Conservation (phyloP, 2,113 vertebrate species). For the Aptenodytes patagonicus region DNA sequence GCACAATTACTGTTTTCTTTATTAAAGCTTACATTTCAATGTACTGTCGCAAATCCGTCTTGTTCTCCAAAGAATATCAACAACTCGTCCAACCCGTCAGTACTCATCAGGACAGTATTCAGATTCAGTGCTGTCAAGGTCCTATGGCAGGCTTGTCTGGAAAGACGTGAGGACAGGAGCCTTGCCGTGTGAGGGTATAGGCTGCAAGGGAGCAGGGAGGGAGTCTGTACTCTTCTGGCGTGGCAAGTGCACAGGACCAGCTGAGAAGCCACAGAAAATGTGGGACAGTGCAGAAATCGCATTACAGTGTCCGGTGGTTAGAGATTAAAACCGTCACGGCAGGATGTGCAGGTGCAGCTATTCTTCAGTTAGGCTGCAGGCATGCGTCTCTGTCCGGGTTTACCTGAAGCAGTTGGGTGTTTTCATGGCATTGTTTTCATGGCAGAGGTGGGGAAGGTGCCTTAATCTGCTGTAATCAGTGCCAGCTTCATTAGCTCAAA, state of each 20-base stretch:
- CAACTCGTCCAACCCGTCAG: background rate
- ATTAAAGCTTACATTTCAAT: slow-evolving; percentile 50
- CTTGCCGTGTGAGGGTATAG: background rate
- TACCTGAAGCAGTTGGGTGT: background rate
- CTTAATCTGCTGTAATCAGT: background rate
- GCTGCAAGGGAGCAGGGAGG: background rate
- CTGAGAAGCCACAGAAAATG: background rate
- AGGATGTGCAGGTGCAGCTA: background rate
- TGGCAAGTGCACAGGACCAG: background rate
- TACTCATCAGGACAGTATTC: background rate
- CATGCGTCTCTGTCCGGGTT: background rate
- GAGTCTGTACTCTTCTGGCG: background rate
- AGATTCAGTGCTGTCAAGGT: background rate
- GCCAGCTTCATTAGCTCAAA: background rate
- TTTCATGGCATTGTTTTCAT: background rate
- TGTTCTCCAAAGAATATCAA: slow-evolving; percentile 5
- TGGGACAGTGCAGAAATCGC: background rate
- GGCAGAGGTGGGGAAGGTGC: background rate
- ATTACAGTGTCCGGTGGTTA: background rate
- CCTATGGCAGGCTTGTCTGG: background rate
- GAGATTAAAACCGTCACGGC: background rate
- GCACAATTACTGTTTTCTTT: slow-evolving; percentile 52
- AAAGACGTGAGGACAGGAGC: background rate
- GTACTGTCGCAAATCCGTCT: slow-evolving; percentile 1
- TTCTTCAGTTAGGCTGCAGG: background rate